A percentile compares a stretch with the other conserved stretches of the same genome.
phyloP scores from a whole-genome alignment of 2,888 invertebrate species.

The Dinocampus coccinellae region DNA sequence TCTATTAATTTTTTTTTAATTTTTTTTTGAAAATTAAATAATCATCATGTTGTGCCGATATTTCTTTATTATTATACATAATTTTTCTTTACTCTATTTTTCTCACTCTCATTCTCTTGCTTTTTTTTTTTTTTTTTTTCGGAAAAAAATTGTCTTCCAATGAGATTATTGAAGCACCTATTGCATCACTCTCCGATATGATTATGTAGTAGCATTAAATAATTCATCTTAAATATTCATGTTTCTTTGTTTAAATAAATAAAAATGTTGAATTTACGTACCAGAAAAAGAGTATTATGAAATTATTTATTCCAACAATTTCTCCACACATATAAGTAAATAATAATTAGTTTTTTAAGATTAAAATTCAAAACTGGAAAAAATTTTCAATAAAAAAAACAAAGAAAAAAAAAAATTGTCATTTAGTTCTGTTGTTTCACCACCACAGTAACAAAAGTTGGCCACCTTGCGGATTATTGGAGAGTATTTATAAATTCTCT shows the following conservation, averaged over 20 bases:
- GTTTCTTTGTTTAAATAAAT: not conserved
- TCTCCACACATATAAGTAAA: too few relatives aligned
- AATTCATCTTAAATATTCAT: not conserved
- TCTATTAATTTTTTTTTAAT: not conserved
- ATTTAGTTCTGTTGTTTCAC: not conserved
- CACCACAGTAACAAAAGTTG: not conserved
- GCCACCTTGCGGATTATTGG: not conserved
- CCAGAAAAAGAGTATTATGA: not conserved
- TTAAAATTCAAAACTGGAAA: too few relatives aligned
- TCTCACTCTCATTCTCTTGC: not conserved
- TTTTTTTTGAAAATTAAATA: not conserved
- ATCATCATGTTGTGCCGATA: not conserved
- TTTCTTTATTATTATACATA: not conserved
- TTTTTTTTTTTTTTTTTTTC: not conserved
- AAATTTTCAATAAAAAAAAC: not conserved
- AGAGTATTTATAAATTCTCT: not conserved
- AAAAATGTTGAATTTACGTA: not conserved
- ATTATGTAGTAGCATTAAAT: not conserved
- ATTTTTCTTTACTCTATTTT: too few relatives aligned
- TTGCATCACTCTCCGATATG: not conserved
- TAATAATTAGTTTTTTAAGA: too few relatives aligned
- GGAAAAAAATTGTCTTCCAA: not conserved
- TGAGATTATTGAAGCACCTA: not conserved
- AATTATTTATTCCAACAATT: too few relatives aligned
- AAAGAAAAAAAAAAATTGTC: not conserved